These are phyloP conservation scores for Halcyon chelicuti DNA, from an alignment of 2,797 vertebrate species.

Conservation along the genomic window DNA sequence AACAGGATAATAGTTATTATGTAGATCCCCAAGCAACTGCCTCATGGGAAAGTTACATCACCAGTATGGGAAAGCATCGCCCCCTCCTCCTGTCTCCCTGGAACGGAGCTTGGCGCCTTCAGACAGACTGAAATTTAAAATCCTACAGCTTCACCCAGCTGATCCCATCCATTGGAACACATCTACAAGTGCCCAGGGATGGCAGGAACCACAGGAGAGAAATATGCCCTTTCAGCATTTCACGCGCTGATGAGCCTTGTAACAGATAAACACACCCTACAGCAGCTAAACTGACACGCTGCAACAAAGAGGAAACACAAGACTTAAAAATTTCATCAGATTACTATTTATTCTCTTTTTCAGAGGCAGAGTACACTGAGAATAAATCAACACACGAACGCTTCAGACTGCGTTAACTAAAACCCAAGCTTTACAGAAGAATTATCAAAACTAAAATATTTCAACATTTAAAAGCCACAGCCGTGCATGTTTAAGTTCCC, in stretches of 20 bases:
- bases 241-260: constrained; percentile 85
- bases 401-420: constrained; percentile 25
- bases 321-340: constrained; percentile 73
- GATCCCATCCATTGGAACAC: constrained; percentile 83
- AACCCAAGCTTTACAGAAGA: constrained; percentile 29
- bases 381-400: constrained; percentile 41
- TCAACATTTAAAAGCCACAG: background rate
- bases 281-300: constrained; percentile 86
- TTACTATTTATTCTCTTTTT: constrained; percentile 60
- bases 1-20: constrained; percentile 71
- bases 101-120: constrained; percentile 35
- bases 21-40: constrained; percentile 75
- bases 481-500: background rate
- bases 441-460: constrained; percentile 16
- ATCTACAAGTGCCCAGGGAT: constrained; percentile 72
- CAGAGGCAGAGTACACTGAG: constrained; percentile 26
- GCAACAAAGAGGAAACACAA: constrained; percentile 77
- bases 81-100: constrained; percentile 11
- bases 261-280: constrained; percentile 88
- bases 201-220: constrained; percentile 74
- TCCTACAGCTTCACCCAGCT: constrained; percentile 78
- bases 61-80: constrained; percentile 56
- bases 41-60: constrained; percentile 80
- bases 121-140: constrained; percentile 74
- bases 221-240: constrained; percentile 86